phyloP scores from a whole-genome alignment of 1,140 invertebrate species.

The Halesus radiatus region DNA sequence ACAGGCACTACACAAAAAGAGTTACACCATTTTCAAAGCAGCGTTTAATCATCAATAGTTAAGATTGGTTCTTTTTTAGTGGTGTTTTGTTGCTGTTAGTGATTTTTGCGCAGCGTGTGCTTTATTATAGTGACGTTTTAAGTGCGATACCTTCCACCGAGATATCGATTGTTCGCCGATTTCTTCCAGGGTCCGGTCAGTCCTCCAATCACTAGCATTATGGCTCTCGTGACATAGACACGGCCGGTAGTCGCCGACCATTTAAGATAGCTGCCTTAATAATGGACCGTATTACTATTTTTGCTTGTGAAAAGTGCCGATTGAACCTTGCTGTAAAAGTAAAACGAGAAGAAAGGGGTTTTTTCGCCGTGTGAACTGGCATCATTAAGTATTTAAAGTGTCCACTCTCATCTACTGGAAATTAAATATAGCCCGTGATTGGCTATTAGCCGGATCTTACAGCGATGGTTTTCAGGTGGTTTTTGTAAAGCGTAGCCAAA shows the following conservation, averaged over 20 bases:
- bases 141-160: slow-evolving; percentile 21
- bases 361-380: background rate
- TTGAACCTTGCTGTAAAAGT: no score
- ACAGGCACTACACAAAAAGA: background rate
- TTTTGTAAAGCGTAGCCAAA: no score
- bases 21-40: background rate
- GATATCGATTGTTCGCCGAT: slow-evolving; percentile 15
- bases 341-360: background rate
- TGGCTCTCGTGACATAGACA: background rate
- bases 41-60: background rate
- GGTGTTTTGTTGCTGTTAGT: slow-evolving; percentile 10
- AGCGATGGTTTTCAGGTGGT: no score
- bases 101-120: background rate
- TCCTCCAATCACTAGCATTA: slow-evolving; percentile 11
- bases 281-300: no score
- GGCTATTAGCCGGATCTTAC: no score
- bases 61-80: background rate
- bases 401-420: no score
- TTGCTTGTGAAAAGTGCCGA: no score
- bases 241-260: background rate
- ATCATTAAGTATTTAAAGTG: background rate
- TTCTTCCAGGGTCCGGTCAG: background rate
- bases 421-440: no score
- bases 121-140: slow-evolving; percentile 38
- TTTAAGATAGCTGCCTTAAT: no score